Base-by-base conservation (phyloP, 1,140 invertebrate species). In the Magallana angulata region DNA sequence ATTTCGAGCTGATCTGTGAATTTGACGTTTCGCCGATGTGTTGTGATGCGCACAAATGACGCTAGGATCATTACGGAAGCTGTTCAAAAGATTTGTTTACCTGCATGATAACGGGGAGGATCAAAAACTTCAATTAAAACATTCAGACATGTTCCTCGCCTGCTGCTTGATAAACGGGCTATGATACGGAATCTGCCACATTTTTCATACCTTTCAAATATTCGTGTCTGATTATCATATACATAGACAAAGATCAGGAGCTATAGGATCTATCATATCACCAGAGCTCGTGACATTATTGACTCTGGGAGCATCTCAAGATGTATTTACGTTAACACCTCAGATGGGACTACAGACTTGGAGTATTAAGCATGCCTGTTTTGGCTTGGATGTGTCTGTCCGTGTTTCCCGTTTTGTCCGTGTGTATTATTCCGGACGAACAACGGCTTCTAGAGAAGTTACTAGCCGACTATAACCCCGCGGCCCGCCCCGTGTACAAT, bases 401-500 rank as follows among this genome's bases (percentile, higher is more conserved):
- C 30, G 81, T 84, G 7, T 57, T 88, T 36, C 80, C 68, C 18
- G 56, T 81, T 4, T 24, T 85, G 62, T 82, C 59, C 76, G 11
- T 84, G 68, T 59, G 80, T 12, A 56, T 81, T 16, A 80, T 91
- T n/a, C 93, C 93, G 1, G 93, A 94, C 85, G 93, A 94, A 76
- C 93, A 94, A 76, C 87, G 90, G 11, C 87, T 94, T n/a, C 88
- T 94, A 85, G 84, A 87, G 16, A 83, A 82, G 8, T 86, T 94
- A 24, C 87, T 93, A 30, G 57, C 90, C 9, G 96, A 97, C 93
- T 99, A 99, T 96, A 99, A 99, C 96, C 97, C 97, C 92, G 96
- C 99, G 95, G 98, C 99, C 11, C 87, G 95, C 57, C 95, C 95
- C 0, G 94, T 95, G 0, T 92, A 92, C 82, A 95, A 95, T 88